phyloP scores from a whole-genome alignment of 2,888 invertebrate species.

The Nephrotoma guestfalica region DNA sequence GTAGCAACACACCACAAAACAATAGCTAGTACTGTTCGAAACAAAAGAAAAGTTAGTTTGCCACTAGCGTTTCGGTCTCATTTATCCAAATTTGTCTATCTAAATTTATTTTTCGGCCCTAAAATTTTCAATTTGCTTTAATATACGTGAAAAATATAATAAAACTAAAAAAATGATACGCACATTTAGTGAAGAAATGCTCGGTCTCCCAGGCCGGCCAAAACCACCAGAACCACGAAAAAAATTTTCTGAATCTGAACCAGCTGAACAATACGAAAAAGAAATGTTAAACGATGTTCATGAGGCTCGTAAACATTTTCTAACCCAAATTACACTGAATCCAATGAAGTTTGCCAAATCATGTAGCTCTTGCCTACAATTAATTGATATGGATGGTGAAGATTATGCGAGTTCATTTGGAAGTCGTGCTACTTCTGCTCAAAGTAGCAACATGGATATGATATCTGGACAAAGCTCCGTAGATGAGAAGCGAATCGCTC shows the following conservation, averaged over 20 bases:
- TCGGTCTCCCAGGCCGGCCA: neutral
- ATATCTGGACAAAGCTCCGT: neutral
- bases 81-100: no score
- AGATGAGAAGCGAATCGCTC: neutral
- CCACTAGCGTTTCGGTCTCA: no score
- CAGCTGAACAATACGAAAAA: neutral
- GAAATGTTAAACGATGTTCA: neutral
- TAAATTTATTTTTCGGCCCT: no score
- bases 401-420: neutral
- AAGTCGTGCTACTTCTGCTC: neutral
- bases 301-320: neutral
- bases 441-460: neutral
- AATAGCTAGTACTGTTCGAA: no score
- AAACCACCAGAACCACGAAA: neutral
- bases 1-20: no score
- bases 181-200: neutral
- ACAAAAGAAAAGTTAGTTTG: no score
- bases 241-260: neutral
- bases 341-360: neutral
- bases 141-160: no score
- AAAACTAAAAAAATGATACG: neutral
- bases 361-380: neutral
- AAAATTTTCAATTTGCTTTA: no score
- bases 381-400: neutral
- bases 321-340: neutral